Evolutionary conservation across 2,888 invertebrate species (phyloP).

Genomic region (Zygaena filipendulae): DNA sequence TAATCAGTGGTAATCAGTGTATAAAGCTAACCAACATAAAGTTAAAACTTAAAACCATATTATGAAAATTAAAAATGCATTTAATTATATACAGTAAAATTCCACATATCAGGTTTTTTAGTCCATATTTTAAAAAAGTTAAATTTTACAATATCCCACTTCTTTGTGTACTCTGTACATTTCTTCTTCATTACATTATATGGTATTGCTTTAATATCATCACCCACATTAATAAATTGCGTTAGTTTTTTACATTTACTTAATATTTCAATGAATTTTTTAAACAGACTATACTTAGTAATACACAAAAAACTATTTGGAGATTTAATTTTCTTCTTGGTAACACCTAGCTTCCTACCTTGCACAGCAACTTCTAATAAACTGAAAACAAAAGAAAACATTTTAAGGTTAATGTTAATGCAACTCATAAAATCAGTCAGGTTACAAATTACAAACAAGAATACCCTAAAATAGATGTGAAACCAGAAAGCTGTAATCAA

Average conservation of each 20-base stretch:
- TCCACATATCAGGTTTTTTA: conserved; percentile 59
- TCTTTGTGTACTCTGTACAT: conserved; percentile 26
- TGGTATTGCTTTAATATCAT: conserved; percentile 23
- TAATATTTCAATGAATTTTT: conserved; percentile 49
- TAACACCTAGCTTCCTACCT: conserved; percentile 82
- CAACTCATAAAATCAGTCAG: too few relatives aligned
- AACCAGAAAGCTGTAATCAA: too few relatives aligned
- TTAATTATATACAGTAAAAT: conserved; percentile 31
- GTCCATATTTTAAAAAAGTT: conserved; percentile 68
- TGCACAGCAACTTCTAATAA: conserved; percentile 77
- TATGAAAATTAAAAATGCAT: not conserved
- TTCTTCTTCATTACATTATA: conserved; percentile 51
- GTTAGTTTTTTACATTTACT: conserved; percentile 28
- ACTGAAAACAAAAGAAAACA: conserved; percentile 46
- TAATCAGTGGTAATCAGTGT: too few relatives aligned
- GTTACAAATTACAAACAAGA: too few relatives aligned
- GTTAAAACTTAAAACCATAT: too few relatives aligned
- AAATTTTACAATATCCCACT: conserved; percentile 53
- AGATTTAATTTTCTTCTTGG: conserved; percentile 69
- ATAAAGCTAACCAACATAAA: too few relatives aligned
- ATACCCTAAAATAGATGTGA: too few relatives aligned
- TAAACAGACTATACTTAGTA: conserved; percentile 65
- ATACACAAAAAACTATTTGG: conserved; percentile 55
- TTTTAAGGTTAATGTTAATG: not conserved
- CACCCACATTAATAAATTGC: conserved; percentile 20